These are phyloP conservation scores for Lasioglossum marginatum DNA, from an alignment of 2,888 invertebrate species.

Conservation along the genomic window DNA sequence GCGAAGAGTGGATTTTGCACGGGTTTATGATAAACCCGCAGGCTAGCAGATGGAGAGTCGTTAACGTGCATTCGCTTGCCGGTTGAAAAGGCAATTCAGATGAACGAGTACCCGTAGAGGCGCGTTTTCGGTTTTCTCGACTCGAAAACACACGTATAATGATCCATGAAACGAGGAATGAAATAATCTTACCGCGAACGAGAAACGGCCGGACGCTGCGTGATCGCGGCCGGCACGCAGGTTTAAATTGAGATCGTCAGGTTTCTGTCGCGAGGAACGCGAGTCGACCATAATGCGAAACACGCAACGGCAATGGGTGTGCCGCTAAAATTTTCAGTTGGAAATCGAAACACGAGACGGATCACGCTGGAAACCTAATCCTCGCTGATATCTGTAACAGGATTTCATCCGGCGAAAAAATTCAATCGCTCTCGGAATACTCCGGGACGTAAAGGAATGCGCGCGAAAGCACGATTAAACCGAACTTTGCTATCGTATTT, in stretches of 20 bases:
- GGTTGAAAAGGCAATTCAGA: constrained; percentile 19
- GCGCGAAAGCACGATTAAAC: background rate
- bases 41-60: background rate
- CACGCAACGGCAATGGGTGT: constrained; percentile 37
- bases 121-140: constrained; percentile 25
- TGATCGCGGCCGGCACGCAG: background rate
- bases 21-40: background rate
- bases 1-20: background rate
- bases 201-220: constrained; percentile 23
- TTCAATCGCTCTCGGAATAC: background rate
- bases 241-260: constrained; percentile 61
- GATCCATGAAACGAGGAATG: constrained; percentile 49
- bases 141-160: constrained; percentile 49
- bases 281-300: constrained; percentile 52
- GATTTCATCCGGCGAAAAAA: background rate
- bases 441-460: background rate
- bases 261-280: constrained; percentile 35
- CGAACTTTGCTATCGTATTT: background rate
- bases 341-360: constrained; percentile 53
- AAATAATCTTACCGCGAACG: constrained; percentile 57
- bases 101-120: background rate
- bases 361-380: background rate
- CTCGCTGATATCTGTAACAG: background rate
- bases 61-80: no score
- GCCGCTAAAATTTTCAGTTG: constrained; percentile 20